Conservation (phyloP, 2,797 vertebrate genomes). For the Alcedo quadribrachys region DNA sequence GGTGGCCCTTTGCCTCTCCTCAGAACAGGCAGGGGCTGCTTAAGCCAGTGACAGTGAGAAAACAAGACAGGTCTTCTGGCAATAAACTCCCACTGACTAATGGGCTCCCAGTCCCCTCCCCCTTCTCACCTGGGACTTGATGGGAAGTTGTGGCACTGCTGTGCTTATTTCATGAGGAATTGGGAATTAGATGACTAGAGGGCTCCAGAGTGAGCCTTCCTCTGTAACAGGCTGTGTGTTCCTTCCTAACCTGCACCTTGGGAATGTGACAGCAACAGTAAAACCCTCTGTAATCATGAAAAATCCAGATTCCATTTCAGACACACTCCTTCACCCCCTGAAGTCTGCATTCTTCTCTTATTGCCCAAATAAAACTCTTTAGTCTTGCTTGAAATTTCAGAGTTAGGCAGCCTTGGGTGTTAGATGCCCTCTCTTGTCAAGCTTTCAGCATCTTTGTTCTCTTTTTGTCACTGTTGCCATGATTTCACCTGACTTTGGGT, state of each 20-base stretch:
- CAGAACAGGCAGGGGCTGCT: not conserved
- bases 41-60: not conserved
- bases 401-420: not conserved
- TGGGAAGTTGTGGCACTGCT: not conserved
- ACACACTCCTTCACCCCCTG: not conserved
- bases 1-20: not conserved
- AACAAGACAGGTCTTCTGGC: not conserved
- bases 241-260: not conserved
- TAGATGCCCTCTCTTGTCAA: not conserved
- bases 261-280: not conserved
- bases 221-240: rapidly evolving
- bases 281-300: not conserved
- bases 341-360: not conserved
- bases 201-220: not conserved
- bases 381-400: not conserved
- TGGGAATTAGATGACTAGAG: not conserved
- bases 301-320: not conserved
- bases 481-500: not conserved
- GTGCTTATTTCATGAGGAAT: not conserved
- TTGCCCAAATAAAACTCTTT: not conserved
- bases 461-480: not conserved
- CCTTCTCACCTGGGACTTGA: not conserved
- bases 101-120: not conserved
- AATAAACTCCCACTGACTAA: not conserved
- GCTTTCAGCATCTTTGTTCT: not conserved